These are phyloP conservation scores for Chrysolina oricalcia DNA, from an alignment of 2,888 invertebrate genomes.

Conservation along the genomic window DNA sequence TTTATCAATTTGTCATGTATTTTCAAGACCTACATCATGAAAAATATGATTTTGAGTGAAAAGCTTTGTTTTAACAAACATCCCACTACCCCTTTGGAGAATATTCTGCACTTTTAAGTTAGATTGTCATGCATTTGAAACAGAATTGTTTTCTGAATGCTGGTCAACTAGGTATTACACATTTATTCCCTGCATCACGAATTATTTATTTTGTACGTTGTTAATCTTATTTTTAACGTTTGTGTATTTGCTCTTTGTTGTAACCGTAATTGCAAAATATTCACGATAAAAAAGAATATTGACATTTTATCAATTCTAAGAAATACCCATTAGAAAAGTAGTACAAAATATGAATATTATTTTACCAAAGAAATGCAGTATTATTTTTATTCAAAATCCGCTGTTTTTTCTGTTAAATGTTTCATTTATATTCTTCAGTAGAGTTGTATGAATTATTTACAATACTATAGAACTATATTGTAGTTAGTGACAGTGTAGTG, in stretches of 20 bases:
- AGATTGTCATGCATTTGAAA: too few relatives aligned
- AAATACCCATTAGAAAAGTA: too few relatives aligned
- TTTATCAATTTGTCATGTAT: too few relatives aligned
- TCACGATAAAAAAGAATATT: not conserved
- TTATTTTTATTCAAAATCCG: conserved; percentile 6
- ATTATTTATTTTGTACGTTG: not conserved
- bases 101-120: not conserved
- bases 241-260: not conserved
- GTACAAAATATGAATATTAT: not conserved
- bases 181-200: not conserved
- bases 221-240: conserved; percentile 1
- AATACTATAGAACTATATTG: conserved; percentile 35
- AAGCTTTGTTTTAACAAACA: too few relatives aligned
- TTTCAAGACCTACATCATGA: too few relatives aligned
- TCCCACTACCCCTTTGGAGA: not conserved
- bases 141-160: not conserved
- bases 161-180: not conserved
- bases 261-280: not conserved
- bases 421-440: not conserved
- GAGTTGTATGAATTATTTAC: not conserved
- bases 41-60: too few relatives aligned
- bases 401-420: not conserved
- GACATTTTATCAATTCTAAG: not conserved
- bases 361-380: conserved; percentile 15
- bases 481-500: conserved; percentile 55